A percentile compares a stretch with the other conserved stretches of the same genome.
Conservation (phyloP, 2,113 vertebrate genomes). For the Hemicordylus capensis region DNA sequence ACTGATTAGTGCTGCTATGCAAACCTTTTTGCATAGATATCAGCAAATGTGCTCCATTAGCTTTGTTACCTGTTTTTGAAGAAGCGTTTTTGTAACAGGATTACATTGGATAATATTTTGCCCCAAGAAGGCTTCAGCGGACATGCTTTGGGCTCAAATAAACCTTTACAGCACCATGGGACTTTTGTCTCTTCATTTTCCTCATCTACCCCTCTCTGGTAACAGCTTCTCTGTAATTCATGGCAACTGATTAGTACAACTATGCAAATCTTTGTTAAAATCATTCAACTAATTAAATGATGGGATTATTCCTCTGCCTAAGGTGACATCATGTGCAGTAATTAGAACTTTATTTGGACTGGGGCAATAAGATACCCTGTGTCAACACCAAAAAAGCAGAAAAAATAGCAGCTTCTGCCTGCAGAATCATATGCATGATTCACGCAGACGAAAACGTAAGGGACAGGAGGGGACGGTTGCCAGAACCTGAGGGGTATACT, state of each 20-base stretch:
- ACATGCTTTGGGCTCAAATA: too few relatives aligned
- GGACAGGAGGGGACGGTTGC: accelerated
- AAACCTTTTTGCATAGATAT: too few relatives aligned
- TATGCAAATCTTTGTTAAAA: constrained; percentile 92
- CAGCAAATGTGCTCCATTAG: too few relatives aligned
- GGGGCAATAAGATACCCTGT: constrained; percentile 83
- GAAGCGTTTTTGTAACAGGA: too few relatives aligned
- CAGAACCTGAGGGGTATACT: too few relatives aligned
- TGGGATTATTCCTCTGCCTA: constrained; percentile 87
- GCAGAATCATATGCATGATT: constrained; percentile 91
- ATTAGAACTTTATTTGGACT: constrained; percentile 87
- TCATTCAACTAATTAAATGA: constrained; percentile 91
- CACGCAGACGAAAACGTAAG: constrained; percentile 77
- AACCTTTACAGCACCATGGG: too few relatives aligned
- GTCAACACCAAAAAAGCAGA: constrained; percentile 81
- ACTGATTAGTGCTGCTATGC: constrained; percentile 89
- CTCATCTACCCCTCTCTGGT: constrained; percentile 85
- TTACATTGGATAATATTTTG: too few relatives aligned
- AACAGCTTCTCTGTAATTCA: constrained; percentile 85
- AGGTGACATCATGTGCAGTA: constrained; percentile 86
- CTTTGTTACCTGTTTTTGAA: too few relatives aligned
- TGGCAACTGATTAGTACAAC: constrained; percentile 87
- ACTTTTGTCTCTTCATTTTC: too few relatives aligned
- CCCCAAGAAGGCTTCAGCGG: too few relatives aligned
- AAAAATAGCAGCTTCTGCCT: constrained; percentile 77